These are phyloP conservation scores for Bradypodion ventrale DNA, from an alignment of 2,797 vertebrate genomes.

Conservation along the genomic window DNA sequence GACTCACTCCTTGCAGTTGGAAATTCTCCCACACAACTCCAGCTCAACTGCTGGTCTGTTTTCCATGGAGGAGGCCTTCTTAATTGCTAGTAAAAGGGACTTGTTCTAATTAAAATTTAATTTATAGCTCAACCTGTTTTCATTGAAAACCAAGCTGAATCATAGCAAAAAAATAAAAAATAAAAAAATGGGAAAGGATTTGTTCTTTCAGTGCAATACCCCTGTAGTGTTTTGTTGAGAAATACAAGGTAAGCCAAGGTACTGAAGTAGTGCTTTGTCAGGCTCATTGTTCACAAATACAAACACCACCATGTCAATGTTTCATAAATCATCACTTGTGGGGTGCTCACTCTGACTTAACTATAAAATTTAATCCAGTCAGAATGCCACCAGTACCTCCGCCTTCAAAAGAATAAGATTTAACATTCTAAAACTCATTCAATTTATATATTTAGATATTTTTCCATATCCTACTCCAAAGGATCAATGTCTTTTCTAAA, in stretches of 20 bases:
- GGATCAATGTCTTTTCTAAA: background rate
- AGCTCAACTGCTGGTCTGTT: slow-evolving; percentile 13
- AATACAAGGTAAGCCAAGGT: slow-evolving; percentile 47
- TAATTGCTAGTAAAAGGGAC: slow-evolving; percentile 36
- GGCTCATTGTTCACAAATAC: slow-evolving; percentile 49
- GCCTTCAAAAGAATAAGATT: background rate
- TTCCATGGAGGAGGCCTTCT: slow-evolving; percentile 12
- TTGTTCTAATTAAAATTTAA: slow-evolving; percentile 72
- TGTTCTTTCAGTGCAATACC: background rate
- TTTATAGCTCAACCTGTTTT: slow-evolving; percentile 64
- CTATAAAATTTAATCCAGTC: background rate
- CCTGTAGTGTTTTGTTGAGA: slow-evolving; percentile 14
- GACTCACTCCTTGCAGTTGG: background rate
- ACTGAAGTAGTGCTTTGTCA: slow-evolving; percentile 32
- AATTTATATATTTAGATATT: background rate
- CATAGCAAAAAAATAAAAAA: slow-evolving; percentile 26
- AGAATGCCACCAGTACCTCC: slow-evolving; percentile 2
- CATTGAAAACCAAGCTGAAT: slow-evolving; percentile 67
- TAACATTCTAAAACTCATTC: background rate
- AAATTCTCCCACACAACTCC: slow-evolving; percentile 18
- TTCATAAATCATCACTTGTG: background rate
- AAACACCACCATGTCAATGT: slow-evolving; percentile 53
- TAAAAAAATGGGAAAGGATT: slow-evolving; percentile 15
- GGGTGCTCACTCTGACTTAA: accelerated
- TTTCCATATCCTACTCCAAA: background rate